Evolutionary conservation across 2,888 invertebrate species (phyloP).

Genomic region (Callyntrura sp.): DNA sequence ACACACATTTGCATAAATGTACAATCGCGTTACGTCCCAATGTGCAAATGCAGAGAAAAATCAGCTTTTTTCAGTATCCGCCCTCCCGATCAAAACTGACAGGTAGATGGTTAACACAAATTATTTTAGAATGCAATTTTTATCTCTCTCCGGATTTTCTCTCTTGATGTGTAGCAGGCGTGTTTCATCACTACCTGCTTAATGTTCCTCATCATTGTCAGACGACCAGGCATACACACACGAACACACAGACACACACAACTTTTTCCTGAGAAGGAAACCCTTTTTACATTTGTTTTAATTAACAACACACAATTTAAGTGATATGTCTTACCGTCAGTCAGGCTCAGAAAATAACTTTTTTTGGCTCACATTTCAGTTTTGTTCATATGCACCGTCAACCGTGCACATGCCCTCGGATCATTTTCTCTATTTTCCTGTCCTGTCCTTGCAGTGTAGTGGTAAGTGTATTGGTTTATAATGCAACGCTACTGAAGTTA

Average conservation of each 20-base stretch:
- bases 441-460: conserved; percentile 37
- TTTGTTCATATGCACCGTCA: not conserved
- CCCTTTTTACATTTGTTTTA: conserved; percentile 65
- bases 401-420: conserved; percentile 59
- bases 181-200: conserved; percentile 59
- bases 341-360: conserved; percentile 28
- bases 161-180: conserved; percentile 48
- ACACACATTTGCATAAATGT: conserved; percentile 43
- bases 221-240: conserved; percentile 11
- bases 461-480: not conserved
- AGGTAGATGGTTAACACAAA: conserved; percentile 51
- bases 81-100: conserved; percentile 54
- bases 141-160: conserved; percentile 41
- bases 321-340: conserved; percentile 27
- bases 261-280: conserved; percentile 38
- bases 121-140: conserved; percentile 48
- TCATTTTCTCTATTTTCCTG: not conserved
- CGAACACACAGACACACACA: conserved; percentile 15
- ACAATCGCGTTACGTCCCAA: not conserved
- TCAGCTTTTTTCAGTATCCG: conserved; percentile 29
- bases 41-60: conserved; percentile 38
- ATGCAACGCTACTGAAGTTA: not conserved
- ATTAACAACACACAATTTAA: conserved; percentile 67
- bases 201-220: conserved; percentile 38
- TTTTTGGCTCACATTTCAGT: conserved; percentile 6